Evolutionary conservation across 2,113 vertebrate genomes (phyloP), one percentile per base, ranked within the genome.

Genomic region (Hyaena hyaena): DNA sequence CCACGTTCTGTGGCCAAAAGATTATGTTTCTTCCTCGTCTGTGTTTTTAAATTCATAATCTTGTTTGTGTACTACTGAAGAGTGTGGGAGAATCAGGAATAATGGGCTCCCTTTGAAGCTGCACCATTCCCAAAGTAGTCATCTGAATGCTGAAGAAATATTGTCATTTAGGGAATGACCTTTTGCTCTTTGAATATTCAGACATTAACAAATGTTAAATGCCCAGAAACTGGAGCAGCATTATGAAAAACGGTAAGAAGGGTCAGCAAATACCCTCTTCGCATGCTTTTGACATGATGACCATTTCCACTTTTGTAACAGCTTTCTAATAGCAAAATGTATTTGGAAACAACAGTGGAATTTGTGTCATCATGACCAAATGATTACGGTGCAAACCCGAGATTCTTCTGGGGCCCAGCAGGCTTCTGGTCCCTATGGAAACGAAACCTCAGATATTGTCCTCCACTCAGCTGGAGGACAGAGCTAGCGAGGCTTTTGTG

Each of bases 371-470:
- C 97, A 77, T 97, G 98, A 98, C 98, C 98, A 98, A 98, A 99
- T 97, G 97, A 98, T 98, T 98, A 98, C 63, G 33, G 98, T 92
- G 88, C 97, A 98, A 98, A 98, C 98, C 7, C 7, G 66, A 96
- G 98, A 98, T 99, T 98, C 98, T 99, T 98, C 98, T 77, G 93
- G 48, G 86, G 98, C 99, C 98, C 98, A 98, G 98, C 82, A 87
- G 98, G 98, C 98, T 98, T 98, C 98, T 92, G 96, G 99, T 99
- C 99, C 99, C 99, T 99, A 99, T 99, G 99, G 99, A 99, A 99
- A 99, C 99, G 15, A 95, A 98, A 98, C 98, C 98, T 99, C 96
- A 61, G 98, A 98, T 98, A 99, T 99, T 99, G 98, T 99, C 99
- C 99, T 99, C 97, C 97, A 96, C 98, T 99, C 95, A 98, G 98